Conservation (phyloP, 2,113 vertebrate genomes). For the Epinephelus moara region DNA sequence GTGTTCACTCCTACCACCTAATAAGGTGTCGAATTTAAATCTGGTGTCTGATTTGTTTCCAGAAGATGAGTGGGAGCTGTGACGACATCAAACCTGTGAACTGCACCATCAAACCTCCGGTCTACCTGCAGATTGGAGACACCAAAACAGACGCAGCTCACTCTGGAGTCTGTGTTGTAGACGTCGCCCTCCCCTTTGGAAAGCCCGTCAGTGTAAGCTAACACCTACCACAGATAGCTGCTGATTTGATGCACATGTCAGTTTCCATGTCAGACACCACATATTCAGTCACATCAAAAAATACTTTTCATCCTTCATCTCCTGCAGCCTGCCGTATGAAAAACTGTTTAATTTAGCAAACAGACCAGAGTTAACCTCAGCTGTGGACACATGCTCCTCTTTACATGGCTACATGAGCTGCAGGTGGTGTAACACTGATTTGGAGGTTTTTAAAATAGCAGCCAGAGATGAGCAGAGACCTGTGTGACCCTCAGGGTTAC, state of each 20-base stretch:
- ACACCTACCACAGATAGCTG: not conserved
- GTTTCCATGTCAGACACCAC: not conserved
- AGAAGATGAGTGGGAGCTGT: conserved; percentile 49
- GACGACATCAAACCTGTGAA: conserved; percentile 53
- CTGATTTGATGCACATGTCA: not conserved
- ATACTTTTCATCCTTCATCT: not conserved
- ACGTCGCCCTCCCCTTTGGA: conserved; percentile 84
- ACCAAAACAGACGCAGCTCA: conserved; percentile 76
- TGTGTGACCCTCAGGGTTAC: too few species aligned
- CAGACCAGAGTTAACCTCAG: too few species aligned
- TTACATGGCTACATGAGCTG: too few species aligned
- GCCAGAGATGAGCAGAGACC: too few species aligned
- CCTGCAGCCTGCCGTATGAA: too few species aligned
- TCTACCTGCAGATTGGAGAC: conserved; percentile 87
- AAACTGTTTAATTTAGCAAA: too few species aligned
- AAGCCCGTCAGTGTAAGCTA: conserved; percentile 84
- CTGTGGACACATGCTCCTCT: too few species aligned
- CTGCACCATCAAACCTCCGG: conserved; percentile 85
- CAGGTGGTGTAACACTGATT: too few species aligned
- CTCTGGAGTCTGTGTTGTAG: conserved; percentile 88
- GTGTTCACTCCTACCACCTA: too few species aligned
- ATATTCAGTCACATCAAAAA: not conserved
- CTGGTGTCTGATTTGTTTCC: not conserved
- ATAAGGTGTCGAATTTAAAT: too few species aligned
- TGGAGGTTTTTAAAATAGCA: too few species aligned